Evolutionary conservation across 2,888 invertebrate genomes (phyloP).

Genomic region (Nomada ruficornis): DNA sequence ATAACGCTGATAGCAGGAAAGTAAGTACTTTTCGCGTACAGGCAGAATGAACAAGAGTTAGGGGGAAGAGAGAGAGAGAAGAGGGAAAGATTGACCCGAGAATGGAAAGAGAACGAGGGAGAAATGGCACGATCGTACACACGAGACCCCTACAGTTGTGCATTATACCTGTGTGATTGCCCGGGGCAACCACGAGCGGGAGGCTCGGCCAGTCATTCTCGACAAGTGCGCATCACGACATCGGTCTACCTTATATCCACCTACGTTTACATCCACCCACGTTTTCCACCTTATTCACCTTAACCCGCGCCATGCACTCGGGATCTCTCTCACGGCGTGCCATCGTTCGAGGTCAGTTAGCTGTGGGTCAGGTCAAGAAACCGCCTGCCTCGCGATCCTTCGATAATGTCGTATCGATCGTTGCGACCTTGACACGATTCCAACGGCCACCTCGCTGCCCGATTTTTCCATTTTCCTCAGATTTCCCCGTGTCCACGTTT

Average conservation of each 20-base stretch:
- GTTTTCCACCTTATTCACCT: constrained; percentile 62
- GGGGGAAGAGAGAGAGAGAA: neutral
- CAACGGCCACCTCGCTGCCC: neutral
- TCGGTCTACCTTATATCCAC: constrained; percentile 68
- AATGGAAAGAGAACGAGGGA: neutral
- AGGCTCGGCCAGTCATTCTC: constrained; percentile 73
- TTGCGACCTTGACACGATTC: constrained; percentile 22
- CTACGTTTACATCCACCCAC: constrained; percentile 64
- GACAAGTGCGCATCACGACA: constrained; percentile 75
- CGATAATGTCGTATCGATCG: constrained; percentile 13
- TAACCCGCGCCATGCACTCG: constrained; percentile 55
- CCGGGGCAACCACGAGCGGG: constrained; percentile 77
- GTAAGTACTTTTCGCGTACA: neutral
- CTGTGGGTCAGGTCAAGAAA: constrained; percentile 49
- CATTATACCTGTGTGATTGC: constrained; percentile 71
- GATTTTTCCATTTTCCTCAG: too few species aligned
- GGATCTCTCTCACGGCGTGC: constrained; percentile 36
- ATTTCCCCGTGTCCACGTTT: too few species aligned
- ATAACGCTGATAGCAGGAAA: constrained; percentile 1
- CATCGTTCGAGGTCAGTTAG: constrained; percentile 24
- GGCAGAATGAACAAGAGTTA: neutral
- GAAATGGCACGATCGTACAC: constrained; percentile 46
- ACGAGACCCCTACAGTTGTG: constrained; percentile 47
- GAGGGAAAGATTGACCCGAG: neutral
- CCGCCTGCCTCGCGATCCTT: constrained; percentile 9